These are phyloP conservation scores for Calypte anna DNA, from an alignment of 2,113 vertebrate species.

Conservation along the genomic window DNA sequence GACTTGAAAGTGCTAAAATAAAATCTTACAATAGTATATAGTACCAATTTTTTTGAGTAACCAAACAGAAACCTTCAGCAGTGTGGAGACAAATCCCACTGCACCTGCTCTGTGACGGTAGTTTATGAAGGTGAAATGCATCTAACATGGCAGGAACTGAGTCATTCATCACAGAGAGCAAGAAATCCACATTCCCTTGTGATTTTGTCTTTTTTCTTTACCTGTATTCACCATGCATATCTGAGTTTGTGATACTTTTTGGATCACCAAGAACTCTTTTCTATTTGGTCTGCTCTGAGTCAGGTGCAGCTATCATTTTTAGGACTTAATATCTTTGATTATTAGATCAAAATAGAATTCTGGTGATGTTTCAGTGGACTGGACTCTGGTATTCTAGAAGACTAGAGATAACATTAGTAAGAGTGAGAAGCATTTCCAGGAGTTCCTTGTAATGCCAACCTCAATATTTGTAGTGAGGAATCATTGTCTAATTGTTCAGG, in stretches of 20 bases:
- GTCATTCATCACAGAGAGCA: neutral
- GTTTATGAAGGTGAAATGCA: slow-evolving; percentile 28
- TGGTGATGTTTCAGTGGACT: neutral
- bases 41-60: neutral
- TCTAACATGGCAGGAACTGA: neutral
- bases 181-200: neutral
- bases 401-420: neutral
- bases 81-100: neutral
- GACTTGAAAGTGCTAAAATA: neutral
- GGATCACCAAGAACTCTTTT: neutral
- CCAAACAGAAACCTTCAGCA: neutral
- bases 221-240: neutral
- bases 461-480: neutral
- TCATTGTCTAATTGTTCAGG: neutral
- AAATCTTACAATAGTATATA: neutral
- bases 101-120: neutral
- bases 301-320: neutral
- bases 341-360: neutral
- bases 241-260: neutral
- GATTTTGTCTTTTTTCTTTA: neutral
- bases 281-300: neutral
- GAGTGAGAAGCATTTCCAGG: neutral
- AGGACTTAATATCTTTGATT: neutral
- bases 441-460: neutral
- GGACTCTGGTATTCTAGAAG: neutral